A percentile compares a stretch with the other conserved stretches of the same genome.
Conservation (phyloP, 2,888 invertebrate species). For the Drosophila rellima region DNA sequence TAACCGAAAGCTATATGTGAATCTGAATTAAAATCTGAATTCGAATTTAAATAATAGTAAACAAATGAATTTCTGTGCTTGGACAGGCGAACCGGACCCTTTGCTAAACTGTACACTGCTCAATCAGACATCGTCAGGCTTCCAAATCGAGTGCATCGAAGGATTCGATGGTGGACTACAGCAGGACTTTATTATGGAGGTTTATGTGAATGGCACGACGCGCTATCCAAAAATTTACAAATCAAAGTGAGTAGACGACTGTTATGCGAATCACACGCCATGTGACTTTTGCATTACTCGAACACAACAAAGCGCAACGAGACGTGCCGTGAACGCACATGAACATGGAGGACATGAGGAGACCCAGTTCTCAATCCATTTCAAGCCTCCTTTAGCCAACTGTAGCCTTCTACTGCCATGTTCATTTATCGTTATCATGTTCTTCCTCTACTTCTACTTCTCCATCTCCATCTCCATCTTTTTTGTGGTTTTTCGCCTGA, state of each 20-base stretch:
- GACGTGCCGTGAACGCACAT: slow-evolving; percentile 49
- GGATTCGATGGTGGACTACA: slow-evolving; percentile 92
- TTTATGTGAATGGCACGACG: slow-evolving; percentile 87
- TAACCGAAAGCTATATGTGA: background rate
- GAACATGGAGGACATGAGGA: slow-evolving; percentile 1
- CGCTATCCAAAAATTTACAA: slow-evolving; percentile 85
- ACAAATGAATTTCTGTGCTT: slow-evolving; percentile 24
- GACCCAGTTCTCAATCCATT: slow-evolving; percentile 6
- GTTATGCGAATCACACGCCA: slow-evolving; percentile 68
- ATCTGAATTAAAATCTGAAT: background rate
- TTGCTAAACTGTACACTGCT: slow-evolving; percentile 90
- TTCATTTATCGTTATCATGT: slow-evolving; percentile 60
- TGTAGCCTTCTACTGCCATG: slow-evolving; percentile 25
- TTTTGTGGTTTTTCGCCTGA: slow-evolving; percentile 49
- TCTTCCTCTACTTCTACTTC: slow-evolving; percentile 1
- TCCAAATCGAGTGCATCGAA: slow-evolving; percentile 90
- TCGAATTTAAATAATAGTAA: slow-evolving; percentile 27
- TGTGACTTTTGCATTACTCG: slow-evolving; percentile 73
- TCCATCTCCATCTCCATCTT: slow-evolving; percentile 23
- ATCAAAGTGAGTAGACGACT: slow-evolving; percentile 83
- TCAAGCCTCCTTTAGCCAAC: slow-evolving; percentile 4
- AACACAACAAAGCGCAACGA: slow-evolving; percentile 70
- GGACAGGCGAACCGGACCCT: slow-evolving; percentile 90
- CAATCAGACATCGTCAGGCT: slow-evolving; percentile 90
- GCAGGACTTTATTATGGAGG: slow-evolving; percentile 91